phyloP scores from a whole-genome alignment of 2,888 invertebrate species.

The Napeogenes inachia region DNA sequence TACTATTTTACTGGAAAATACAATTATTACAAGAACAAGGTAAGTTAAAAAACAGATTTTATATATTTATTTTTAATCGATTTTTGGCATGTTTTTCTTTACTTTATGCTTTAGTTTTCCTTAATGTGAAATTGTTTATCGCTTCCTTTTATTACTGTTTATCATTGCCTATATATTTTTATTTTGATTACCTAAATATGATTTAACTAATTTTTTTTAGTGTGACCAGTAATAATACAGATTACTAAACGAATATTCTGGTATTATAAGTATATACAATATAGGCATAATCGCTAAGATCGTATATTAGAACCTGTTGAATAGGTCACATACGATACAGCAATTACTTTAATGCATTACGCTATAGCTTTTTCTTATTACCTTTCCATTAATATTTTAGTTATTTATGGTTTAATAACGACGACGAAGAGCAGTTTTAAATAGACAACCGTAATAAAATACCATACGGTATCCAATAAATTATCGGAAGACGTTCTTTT shows the following conservation, averaged over 20 bases:
- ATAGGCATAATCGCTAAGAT: not conserved
- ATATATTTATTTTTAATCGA: not conserved
- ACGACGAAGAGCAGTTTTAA: slow-evolving; percentile 59
- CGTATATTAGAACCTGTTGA: slow-evolving; percentile 1
- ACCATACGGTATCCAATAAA: slow-evolving; percentile 66
- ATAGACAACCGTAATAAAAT: slow-evolving; percentile 64
- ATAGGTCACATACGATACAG: not conserved
- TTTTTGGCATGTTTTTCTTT: slow-evolving; percentile 18
- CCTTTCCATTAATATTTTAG: slow-evolving; percentile 54
- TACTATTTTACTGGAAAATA: not conserved
- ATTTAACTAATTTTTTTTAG: slow-evolving; percentile 14
- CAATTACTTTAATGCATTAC: not conserved
- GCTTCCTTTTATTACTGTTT: slow-evolving; percentile 28
- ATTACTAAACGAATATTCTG: too few relatives aligned
- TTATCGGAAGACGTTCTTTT: slow-evolving; percentile 73
- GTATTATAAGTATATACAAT: not conserved
- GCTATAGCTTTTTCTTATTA: not conserved
- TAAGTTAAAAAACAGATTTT: slow-evolving; percentile 4
- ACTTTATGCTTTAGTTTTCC: slow-evolving; percentile 19
- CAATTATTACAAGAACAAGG: slow-evolving; percentile 10
- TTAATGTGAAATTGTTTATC: slow-evolving; percentile 26
- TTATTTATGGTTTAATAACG: slow-evolving; percentile 60
- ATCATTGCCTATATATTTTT: slow-evolving; percentile 25
- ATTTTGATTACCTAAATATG: slow-evolving; percentile 27
- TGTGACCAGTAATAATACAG: too few relatives aligned